Evolutionary conservation across 2,888 invertebrate species (phyloP), one percentile per base, ranked within the genome.

Genomic region (Tachina lurida): DNA sequence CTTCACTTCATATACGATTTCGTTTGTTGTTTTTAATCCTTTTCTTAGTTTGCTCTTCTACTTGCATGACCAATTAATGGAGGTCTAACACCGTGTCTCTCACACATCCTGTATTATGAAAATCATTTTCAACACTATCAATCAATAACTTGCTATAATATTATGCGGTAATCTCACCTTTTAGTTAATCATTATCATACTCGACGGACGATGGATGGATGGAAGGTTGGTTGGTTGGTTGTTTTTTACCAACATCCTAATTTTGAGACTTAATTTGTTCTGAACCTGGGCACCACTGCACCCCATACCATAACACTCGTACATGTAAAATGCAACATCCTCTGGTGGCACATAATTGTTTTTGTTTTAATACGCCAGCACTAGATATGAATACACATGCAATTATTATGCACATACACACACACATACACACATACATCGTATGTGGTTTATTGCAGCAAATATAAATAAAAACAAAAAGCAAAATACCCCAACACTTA

Each of bases 91-190:
- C 74, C 63, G 73, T 76, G 58, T 70, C 68, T 82, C 75, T 73
- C 71, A 78, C 39, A 68, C 83, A 84, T 84, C 83, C 77, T 84
- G 73, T 78, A 47, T 83, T 85, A 63, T 75, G 75, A 68, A 79
- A 81, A 73, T 83, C 39, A 83, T 79, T 86, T 88, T 88, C 88
- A 88, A 87, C 87, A 84, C 88, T 84, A 87, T 87, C 87, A 87
- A 88, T 88, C 87, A 87, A 87, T 87, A 60, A 67, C 68, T 81
- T 60, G 81, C 73, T 73, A 47, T 60, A 78, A 63, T 58, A 70
- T 80, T 79, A 70, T 75, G 43, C 84, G 45, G 75, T 76, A 80
- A 75, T 76, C 68, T 68, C 60, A 71, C 49, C 62, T 71, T 73
- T 79, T 76, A 43, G 75, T 79, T 79, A 67, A 84, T 67, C 70